These are phyloP conservation scores for Nymphalis urticae DNA, from an alignment of 2,888 invertebrate genomes.

Conservation along the genomic window DNA sequence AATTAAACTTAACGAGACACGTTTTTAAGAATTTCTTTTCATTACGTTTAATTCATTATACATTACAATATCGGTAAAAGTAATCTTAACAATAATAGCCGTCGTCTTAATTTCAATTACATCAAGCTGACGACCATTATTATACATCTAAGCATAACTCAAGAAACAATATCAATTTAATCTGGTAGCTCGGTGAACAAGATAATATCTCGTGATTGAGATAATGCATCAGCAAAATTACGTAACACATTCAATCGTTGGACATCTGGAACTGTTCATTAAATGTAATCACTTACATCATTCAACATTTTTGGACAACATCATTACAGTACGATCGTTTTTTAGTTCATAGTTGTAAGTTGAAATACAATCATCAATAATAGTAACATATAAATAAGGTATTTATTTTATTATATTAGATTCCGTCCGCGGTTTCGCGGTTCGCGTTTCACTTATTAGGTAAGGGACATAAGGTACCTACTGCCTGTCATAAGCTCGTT, in stretches of 20 bases:
- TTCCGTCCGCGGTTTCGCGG: no score
- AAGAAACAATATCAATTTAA: slow-evolving; percentile 16
- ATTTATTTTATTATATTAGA: no score
- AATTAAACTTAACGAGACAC: background rate
- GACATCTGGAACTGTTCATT: slow-evolving; percentile 30
- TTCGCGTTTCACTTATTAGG: no score
- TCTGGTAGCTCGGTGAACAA: slow-evolving; percentile 21
- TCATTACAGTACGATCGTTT: background rate
- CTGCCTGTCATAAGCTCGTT: no score
- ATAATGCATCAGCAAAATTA: slow-evolving; percentile 29
- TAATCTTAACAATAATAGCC: slow-evolving; percentile 7
- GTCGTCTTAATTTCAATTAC: slow-evolving; percentile 19
- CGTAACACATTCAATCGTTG: slow-evolving; percentile 32
- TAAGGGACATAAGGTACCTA: no score
- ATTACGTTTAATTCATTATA: background rate
- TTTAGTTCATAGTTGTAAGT: background rate
- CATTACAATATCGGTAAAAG: slow-evolving; percentile 4
- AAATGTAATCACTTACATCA: slow-evolving; percentile 29
- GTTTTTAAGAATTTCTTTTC: background rate
- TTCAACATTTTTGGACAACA: slow-evolving; percentile 5
- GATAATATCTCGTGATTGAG: slow-evolving; percentile 36
- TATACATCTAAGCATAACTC: slow-evolving; percentile 4
- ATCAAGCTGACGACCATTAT: background rate
- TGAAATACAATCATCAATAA: background rate
- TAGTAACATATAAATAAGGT: no score